phyloP scores from a whole-genome alignment of 2,113 vertebrate genomes.

The Ursus arctos region DNA sequence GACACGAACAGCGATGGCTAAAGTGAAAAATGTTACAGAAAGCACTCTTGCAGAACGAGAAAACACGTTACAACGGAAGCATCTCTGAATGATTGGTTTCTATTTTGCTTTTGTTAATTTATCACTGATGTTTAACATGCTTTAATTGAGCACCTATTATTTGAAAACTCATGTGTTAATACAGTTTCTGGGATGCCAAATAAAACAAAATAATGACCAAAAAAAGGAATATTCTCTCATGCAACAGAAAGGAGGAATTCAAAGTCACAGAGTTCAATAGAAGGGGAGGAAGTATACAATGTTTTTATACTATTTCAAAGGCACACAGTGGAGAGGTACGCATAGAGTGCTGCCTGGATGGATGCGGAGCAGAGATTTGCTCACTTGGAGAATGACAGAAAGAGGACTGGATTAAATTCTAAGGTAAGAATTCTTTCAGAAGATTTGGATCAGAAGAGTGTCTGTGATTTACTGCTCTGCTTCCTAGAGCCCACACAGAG shows the following conservation, averaged over 20 bases:
- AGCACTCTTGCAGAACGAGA: no score
- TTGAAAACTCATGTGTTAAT: not conserved
- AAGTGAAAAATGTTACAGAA: not conserved
- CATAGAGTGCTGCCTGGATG: rapidly evolving
- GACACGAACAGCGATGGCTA: no score
- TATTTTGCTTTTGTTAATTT: not conserved
- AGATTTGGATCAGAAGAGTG: not conserved
- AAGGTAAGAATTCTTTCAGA: not conserved
- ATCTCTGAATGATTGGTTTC: not conserved
- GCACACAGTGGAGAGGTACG: rapidly evolving
- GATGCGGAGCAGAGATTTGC: not conserved
- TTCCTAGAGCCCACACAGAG: rapidly evolving
- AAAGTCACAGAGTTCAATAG: not conserved
- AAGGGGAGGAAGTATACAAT: not conserved
- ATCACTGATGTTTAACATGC: not conserved
- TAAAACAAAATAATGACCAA: not conserved
- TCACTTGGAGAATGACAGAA: not conserved
- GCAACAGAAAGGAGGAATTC: not conserved
- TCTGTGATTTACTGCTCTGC: no score
- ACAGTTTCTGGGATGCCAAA: not conserved
- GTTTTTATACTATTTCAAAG: not conserved
- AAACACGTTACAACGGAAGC: not conserved
- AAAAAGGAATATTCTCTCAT: not conserved
- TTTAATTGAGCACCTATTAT: not conserved
- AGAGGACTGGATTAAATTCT: not conserved